phyloP scores from a whole-genome alignment of 1,140 invertebrate genomes.

The Aphelenchoides besseyi region DNA sequence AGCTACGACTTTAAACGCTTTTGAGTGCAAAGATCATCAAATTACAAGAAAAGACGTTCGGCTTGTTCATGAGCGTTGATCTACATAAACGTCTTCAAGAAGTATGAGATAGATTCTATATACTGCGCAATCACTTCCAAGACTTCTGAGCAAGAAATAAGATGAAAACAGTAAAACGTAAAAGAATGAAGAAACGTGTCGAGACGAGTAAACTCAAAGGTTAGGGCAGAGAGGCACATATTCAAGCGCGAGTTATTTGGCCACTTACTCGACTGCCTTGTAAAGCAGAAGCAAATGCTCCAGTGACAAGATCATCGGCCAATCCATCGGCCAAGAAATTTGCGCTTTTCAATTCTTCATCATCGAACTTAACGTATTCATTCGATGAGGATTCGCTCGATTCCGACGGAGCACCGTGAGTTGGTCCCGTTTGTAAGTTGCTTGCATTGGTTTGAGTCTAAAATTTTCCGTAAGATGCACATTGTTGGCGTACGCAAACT shows the following conservation, averaged over 20 bases:
- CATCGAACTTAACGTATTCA: conserved; percentile 13
- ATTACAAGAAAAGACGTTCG: neutral
- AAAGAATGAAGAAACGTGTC: neutral
- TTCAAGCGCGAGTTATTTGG: neutral
- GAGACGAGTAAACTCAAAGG: neutral
- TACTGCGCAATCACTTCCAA: too few relatives aligned
- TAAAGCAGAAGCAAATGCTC: neutral
- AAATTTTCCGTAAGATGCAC: too few relatives aligned
- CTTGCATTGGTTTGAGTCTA: too few relatives aligned
- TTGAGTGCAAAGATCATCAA: neutral
- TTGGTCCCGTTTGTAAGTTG: too few relatives aligned
- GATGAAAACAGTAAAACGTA: neutral
- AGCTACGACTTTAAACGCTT: neutral
- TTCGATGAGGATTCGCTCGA: neutral
- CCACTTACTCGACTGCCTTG: neutral
- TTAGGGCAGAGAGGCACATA: neutral
- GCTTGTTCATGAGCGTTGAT: too few relatives aligned
- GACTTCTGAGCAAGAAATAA: neutral
- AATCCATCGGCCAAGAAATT: neutral
- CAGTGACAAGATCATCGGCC: conserved; percentile 1
- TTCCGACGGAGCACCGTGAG: conserved; percentile 8
- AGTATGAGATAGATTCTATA: too few relatives aligned
- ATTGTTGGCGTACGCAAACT: too few relatives aligned
- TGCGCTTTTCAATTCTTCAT: neutral
- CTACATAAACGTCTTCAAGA: too few relatives aligned